Evolutionary conservation across 2,113 vertebrate species (phyloP).

Genomic region (Hemibagrus wyckioides): DNA sequence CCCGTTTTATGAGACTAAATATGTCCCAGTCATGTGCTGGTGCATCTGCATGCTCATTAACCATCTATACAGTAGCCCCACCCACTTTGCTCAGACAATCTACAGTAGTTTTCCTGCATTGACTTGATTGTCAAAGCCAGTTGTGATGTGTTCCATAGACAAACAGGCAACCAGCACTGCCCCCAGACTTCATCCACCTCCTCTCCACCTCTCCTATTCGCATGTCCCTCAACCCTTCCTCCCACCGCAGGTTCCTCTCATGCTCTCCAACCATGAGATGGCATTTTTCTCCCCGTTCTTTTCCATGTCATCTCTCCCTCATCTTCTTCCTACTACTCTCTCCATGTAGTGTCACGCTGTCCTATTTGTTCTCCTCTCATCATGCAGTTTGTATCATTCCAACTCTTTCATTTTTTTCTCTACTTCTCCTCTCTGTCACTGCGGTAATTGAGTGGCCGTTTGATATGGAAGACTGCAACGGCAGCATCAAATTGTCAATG

Average conservation of each 20-base stretch:
- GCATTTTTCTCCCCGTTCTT: background rate
- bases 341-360: background rate
- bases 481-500: constrained; percentile 52
- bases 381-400: constrained; percentile 49
- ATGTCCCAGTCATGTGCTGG: constrained; percentile 5
- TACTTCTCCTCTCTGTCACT: constrained; percentile 58
- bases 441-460: constrained; percentile 65
- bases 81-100: constrained; percentile 57
- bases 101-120: constrained; percentile 68
- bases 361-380: background rate
- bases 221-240: constrained; percentile 56
- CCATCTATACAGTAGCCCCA: constrained; percentile 23
- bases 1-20: constrained; percentile 7
- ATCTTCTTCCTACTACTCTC: constrained; percentile 15
- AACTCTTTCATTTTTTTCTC: constrained; percentile 45
- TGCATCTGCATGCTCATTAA: constrained; percentile 40
- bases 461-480: constrained; percentile 67
- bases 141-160: constrained; percentile 87
- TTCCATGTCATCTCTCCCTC: constrained; percentile 26
- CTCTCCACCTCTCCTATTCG: constrained; percentile 57
- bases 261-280: constrained; percentile 41
- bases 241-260: constrained; percentile 39
- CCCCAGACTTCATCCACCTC: constrained; percentile 71
- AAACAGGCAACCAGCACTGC: constrained; percentile 99
- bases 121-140: constrained; percentile 81